A percentile compares a stretch with the other conserved stretches of the same genome.
Evolutionary conservation across 2,888 invertebrate species (phyloP).

Genomic region (Leucophora obtusa): DNA sequence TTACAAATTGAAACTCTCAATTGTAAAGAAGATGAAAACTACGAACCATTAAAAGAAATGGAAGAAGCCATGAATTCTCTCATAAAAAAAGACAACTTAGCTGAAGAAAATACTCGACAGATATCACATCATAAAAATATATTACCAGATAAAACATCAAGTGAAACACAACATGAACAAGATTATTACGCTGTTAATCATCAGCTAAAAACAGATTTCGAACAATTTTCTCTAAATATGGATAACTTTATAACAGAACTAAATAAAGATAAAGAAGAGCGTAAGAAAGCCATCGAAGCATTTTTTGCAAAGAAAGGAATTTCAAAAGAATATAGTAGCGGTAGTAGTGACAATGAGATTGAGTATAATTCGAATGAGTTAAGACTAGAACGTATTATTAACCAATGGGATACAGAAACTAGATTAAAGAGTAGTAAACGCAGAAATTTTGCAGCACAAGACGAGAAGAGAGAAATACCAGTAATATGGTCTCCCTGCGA

Average conservation of each 20-base stretch:
- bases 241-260: slow-evolving; percentile 67
- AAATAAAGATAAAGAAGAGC: slow-evolving; percentile 41
- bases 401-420: slow-evolving; percentile 31
- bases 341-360: slow-evolving; percentile 21
- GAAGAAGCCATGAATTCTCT: slow-evolving; percentile 31
- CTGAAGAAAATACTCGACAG: slow-evolving; percentile 38
- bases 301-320: not conserved
- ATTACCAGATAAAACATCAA: not conserved
- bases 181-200: slow-evolving; percentile 66
- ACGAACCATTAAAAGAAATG: slow-evolving; percentile 49
- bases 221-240: slow-evolving; percentile 67
- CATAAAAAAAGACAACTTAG: slow-evolving; percentile 8
- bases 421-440: not conserved
- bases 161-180: slow-evolving; percentile 60
- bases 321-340: slow-evolving; percentile 25
- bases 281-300: not conserved
- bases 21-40: slow-evolving; percentile 18
- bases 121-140: not conserved
- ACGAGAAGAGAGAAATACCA: not conserved
- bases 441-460: not conserved
- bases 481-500: not conserved
- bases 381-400: not conserved
- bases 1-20: slow-evolving; percentile 54
- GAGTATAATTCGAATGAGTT: not conserved
- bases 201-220: slow-evolving; percentile 67